Evolutionary conservation across 2,888 invertebrate species (phyloP).

Genomic region (Acronicta alni): DNA sequence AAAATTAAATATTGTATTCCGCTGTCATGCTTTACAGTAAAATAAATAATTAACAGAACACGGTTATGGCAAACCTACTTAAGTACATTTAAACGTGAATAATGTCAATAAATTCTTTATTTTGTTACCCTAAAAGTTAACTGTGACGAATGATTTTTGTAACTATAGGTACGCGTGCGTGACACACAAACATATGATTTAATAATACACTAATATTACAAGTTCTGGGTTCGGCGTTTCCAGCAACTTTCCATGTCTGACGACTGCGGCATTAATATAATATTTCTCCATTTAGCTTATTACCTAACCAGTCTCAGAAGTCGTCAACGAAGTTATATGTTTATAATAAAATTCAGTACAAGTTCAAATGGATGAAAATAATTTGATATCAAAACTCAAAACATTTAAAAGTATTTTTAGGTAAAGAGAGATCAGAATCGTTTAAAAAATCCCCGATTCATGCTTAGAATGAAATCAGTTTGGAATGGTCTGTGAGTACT

Average conservation of each 20-base stretch:
- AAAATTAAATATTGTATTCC: not conserved
- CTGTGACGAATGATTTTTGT: constrained; percentile 64
- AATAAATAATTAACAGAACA: not conserved
- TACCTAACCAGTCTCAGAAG: constrained; percentile 43
- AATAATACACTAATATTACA: constrained; percentile 63
- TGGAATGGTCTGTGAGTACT: not conserved
- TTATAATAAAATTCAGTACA: constrained; percentile 16
- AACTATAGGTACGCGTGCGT: constrained; percentile 61
- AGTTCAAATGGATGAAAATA: constrained; percentile 14
- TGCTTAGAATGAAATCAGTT: not conserved
- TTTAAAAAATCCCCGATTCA: not conserved
- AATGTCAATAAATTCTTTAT: constrained; percentile 51
- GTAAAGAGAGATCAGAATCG: too few relatives aligned
- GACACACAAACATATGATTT: constrained; percentile 68
- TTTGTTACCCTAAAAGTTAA: constrained; percentile 57
- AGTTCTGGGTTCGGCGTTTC: constrained; percentile 52
- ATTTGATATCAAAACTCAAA: not conserved
- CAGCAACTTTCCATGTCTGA: constrained; percentile 51
- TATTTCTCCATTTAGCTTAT: constrained; percentile 51
- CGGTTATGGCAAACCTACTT: not conserved
- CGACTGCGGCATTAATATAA: constrained; percentile 49
- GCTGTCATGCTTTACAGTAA: not conserved
- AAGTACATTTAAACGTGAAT: constrained; percentile 13
- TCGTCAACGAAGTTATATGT: constrained; percentile 18
- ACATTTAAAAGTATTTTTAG: too few relatives aligned